phyloP scores from a whole-genome alignment of 2,797 vertebrate species.

The Ibycter americanus region DNA sequence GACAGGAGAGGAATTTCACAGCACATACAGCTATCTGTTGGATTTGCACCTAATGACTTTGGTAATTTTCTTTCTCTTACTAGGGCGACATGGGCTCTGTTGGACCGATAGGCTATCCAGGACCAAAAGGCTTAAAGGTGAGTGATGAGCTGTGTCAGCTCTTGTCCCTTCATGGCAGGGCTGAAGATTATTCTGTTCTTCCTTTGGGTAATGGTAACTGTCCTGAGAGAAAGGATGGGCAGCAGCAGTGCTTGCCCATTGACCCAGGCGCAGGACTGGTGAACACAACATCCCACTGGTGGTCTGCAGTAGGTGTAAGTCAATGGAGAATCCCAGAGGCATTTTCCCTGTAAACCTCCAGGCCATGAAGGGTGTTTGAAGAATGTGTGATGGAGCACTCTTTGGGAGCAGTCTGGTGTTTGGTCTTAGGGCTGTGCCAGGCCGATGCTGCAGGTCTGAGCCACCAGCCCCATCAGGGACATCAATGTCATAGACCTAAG shows the following conservation, averaged over 20 bases:
- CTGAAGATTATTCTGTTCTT: not conserved
- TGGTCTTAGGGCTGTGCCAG: not conserved
- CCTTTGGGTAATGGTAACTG: not conserved
- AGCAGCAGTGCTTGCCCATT: not conserved
- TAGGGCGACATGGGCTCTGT: slow-evolving; percentile 93
- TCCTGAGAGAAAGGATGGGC: not conserved
- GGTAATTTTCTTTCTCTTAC: slow-evolving; percentile 51
- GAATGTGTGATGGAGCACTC: not conserved
- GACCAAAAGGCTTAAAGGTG: slow-evolving; percentile 96
- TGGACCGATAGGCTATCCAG: slow-evolving; percentile 88
- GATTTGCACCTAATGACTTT: not conserved
- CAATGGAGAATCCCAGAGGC: not conserved
- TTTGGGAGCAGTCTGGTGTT: not conserved
- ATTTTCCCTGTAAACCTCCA: not conserved
- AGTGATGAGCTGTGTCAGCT: not conserved
- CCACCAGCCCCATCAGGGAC: not conserved
- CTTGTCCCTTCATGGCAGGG: not conserved
- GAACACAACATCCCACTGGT: not conserved
- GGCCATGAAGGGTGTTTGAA: not conserved
- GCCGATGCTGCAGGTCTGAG: not conserved
- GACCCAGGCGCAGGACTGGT: not conserved
- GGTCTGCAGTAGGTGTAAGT: not conserved
- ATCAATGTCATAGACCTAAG: not conserved
- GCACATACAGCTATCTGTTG: not conserved
- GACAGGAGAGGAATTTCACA: not conserved